A percentile compares a stretch with the other conserved stretches of the same genome.
phyloP scores from a whole-genome alignment of 1,140 invertebrate species.

The Chironomus striatipennis region DNA sequence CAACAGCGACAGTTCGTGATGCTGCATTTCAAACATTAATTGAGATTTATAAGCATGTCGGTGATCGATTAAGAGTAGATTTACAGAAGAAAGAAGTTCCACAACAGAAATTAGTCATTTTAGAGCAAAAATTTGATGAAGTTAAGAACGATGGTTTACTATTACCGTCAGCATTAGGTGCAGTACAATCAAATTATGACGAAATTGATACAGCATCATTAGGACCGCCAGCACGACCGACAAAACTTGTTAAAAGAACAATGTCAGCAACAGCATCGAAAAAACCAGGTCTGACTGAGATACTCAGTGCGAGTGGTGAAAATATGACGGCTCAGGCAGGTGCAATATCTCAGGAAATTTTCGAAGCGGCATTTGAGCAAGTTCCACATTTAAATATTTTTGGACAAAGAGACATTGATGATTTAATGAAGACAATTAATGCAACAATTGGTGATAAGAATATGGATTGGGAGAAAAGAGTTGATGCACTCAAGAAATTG shows the following conservation, averaged over 20 bases:
- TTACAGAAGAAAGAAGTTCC: conserved; percentile 76
- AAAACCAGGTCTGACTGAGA: conserved; percentile 1
- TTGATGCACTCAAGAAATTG: conserved; percentile 78
- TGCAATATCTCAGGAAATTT: conserved; percentile 80
- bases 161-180: conserved; percentile 53
- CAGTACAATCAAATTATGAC: conserved; percentile 30
- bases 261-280: conserved; percentile 25
- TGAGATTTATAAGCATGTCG: conserved; percentile 88
- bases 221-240: conserved; percentile 35
- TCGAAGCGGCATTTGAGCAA: conserved; percentile 76
- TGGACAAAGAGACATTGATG: conserved; percentile 73
- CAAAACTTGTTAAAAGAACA: conserved; percentile 35
- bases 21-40: conserved; percentile 75
- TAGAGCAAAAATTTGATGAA: conserved; percentile 83
- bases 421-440: conserved; percentile 66
- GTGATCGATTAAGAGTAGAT: conserved; percentile 73
- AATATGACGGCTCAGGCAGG: conserved; percentile 52
- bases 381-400: conserved; percentile 75
- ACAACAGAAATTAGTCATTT: conserved; percentile 64
- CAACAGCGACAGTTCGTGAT: conserved; percentile 78
- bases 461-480: conserved; percentile 87
- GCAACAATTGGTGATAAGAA: conserved; percentile 68
- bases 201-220: conserved; percentile 33
- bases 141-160: conserved; percentile 68
- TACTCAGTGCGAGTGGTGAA: conserved; percentile 23